Conservation (phyloP, 2,888 invertebrate species). For the Patella depressa region DNA sequence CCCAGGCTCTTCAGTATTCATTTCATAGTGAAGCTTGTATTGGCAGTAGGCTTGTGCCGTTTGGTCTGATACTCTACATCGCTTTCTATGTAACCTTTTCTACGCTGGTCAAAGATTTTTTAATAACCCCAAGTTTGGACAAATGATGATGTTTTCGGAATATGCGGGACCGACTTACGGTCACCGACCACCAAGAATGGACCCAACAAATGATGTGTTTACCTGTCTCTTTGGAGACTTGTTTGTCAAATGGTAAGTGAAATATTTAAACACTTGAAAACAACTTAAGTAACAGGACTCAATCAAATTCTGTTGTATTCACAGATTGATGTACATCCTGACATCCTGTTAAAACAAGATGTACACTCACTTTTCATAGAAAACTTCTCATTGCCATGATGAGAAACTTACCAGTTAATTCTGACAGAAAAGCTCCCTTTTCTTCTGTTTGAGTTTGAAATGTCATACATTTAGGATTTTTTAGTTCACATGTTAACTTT, state of each 20-base stretch:
- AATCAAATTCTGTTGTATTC: not conserved
- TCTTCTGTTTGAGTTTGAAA: too few relatives aligned
- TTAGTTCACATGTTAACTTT: too few relatives aligned
- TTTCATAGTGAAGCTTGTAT: slow-evolving; percentile 10
- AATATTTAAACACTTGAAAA: not conserved
- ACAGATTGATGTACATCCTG: not conserved
- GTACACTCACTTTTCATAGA: too few relatives aligned
- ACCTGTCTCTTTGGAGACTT: slow-evolving; percentile 64
- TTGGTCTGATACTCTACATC: not conserved
- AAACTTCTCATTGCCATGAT: too few relatives aligned
- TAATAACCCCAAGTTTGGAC: not conserved
- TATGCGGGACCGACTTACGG: slow-evolving; percentile 43
- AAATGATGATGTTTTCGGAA: slow-evolving; percentile 53
- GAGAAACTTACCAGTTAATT: too few relatives aligned
- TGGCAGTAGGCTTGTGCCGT: slow-evolving; percentile 1
- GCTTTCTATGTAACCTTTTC: not conserved
- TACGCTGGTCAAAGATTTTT: not conserved
- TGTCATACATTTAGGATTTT: too few relatives aligned
- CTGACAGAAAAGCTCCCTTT: too few relatives aligned
- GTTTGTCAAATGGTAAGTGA: slow-evolving; percentile 64
- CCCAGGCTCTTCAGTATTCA: slow-evolving; percentile 14
- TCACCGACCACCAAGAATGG: slow-evolving; percentile 48
- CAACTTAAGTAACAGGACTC: not conserved
- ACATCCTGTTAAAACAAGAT: slow-evolving; percentile 7
- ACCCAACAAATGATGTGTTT: slow-evolving; percentile 63